Evolutionary conservation across 2,797 vertebrate species (phyloP).

Genomic region (Poeciliopsis infans): DNA sequence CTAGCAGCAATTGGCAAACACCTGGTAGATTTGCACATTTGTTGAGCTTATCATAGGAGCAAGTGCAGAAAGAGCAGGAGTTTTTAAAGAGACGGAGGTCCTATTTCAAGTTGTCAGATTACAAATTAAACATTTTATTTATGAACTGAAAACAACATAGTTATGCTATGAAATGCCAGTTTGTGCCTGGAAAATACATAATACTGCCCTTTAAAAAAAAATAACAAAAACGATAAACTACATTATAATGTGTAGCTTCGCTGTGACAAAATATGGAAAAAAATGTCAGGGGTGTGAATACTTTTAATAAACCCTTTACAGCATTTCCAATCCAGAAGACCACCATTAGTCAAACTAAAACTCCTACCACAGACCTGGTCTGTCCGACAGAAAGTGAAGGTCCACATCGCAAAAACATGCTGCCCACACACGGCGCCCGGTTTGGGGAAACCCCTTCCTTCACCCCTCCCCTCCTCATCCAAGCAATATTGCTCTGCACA

Average conservation of each 20-base stretch:
- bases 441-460: conserved; percentile 52
- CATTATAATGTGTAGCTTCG: background rate
- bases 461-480: conserved; percentile 2
- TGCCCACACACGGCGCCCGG: conserved; percentile 5
- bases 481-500: conserved; percentile 23
- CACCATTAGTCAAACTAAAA: background rate
- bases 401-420: conserved; percentile 5
- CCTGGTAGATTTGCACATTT: no score
- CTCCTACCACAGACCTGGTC: background rate
- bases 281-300: background rate
- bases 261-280: background rate
- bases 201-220: background rate
- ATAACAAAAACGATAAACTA: background rate
- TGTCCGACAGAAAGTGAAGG: background rate
- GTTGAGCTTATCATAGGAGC: no score
- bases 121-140: no score
- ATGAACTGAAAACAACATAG: no score
- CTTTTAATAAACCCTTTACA: background rate
- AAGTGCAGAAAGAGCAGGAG: no score
- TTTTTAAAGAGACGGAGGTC: no score
- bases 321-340: background rate
- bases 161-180: no score
- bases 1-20: no score
- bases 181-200: no score
- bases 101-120: no score